A percentile compares a stretch with the other conserved stretches of the same genome.
phyloP scores from a whole-genome alignment of 2,797 vertebrate genomes.

The Huso huso region DNA sequence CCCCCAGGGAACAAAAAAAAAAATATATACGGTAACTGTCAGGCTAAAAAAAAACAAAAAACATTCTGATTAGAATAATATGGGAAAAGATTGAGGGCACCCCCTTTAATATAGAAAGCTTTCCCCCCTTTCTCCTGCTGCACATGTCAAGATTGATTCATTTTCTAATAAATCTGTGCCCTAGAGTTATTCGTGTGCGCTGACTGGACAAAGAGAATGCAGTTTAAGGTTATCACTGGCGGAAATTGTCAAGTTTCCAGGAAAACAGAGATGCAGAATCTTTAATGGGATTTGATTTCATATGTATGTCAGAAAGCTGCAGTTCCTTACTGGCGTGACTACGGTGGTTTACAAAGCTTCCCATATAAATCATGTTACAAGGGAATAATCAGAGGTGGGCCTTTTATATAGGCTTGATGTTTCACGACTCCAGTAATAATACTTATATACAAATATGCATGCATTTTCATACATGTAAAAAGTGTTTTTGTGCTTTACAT shows the following conservation, averaged over 20 bases:
- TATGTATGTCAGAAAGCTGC: slow-evolving; percentile 15
- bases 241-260: slow-evolving; percentile 29
- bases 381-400: no score
- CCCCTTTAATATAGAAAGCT: slow-evolving; percentile 66
- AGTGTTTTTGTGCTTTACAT: no score
- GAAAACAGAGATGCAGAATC: slow-evolving; percentile 18
- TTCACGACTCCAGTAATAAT: no score
- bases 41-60: slow-evolving; percentile 23
- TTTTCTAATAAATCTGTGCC: slow-evolving; percentile 78
- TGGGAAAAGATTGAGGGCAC: slow-evolving; percentile 49
- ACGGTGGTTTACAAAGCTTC: no score
- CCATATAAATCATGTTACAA: no score
- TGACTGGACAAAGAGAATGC: slow-evolving; percentile 34
- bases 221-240: slow-evolving; percentile 31
- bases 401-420: no score
- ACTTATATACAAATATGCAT: no score
- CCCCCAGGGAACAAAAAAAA: slow-evolving; percentile 50
- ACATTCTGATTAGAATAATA: slow-evolving; percentile 69
- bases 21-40: slow-evolving; percentile 55
- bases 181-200: slow-evolving; percentile 61
- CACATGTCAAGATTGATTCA: slow-evolving; percentile 59
- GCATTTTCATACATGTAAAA: no score
- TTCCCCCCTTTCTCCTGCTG: slow-evolving; percentile 44
- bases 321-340: background rate
- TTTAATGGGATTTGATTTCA: slow-evolving; percentile 25